These are phyloP conservation scores for Ormyrus thymus DNA, from an alignment of 2,888 invertebrate species.

Conservation along the genomic window DNA sequence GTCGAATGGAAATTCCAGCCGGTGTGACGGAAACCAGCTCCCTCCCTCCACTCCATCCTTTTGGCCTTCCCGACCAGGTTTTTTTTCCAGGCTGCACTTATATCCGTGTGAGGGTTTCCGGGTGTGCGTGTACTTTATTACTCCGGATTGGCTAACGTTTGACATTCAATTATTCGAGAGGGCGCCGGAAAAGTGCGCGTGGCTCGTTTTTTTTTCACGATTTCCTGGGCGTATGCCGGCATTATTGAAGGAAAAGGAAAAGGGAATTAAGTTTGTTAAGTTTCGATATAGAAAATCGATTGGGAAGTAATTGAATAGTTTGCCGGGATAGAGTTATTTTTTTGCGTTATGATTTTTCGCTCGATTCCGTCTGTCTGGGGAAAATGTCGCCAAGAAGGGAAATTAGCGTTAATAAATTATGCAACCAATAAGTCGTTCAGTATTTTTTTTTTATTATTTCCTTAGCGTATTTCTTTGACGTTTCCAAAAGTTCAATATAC, in stretches of 20 bases:
- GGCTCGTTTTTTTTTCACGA: too few relatives aligned
- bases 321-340: background rate
- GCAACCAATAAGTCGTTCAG: too few relatives aligned
- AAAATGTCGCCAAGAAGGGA: too few relatives aligned
- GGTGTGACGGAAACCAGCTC: background rate
- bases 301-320: slow-evolving; percentile 28
- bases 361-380: too few relatives aligned
- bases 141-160: background rate
- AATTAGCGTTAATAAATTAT: too few relatives aligned
- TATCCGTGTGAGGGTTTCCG: too few relatives aligned
- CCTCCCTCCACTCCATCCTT: background rate
- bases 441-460: too few relatives aligned
- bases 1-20: slow-evolving; percentile 28
- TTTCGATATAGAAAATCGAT: slow-evolving; percentile 28
- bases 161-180: slow-evolving; percentile 30
- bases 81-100: too few relatives aligned
- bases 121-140: too few relatives aligned
- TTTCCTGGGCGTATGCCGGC: too few relatives aligned
- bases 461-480: too few relatives aligned
- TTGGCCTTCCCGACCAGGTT: background rate
- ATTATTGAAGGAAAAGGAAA: background rate
- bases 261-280: background rate
- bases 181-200: background rate
- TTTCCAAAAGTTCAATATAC: too few relatives aligned
- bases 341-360: background rate